Evolutionary conservation across 2,797 vertebrate species (phyloP).

Genomic region (Kryptolebias ocellatus): DNA sequence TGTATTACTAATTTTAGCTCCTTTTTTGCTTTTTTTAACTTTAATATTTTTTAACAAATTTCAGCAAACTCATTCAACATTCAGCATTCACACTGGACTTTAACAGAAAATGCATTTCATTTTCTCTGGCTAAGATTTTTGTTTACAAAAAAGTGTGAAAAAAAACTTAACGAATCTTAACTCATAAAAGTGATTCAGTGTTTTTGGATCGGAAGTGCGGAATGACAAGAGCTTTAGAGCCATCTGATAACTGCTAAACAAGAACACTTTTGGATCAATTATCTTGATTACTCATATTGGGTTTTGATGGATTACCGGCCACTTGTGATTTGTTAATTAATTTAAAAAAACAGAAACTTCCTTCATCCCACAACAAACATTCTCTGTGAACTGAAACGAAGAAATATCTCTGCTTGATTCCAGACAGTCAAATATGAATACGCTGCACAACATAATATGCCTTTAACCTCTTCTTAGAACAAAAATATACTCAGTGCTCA

Average conservation of each 20-base stretch:
- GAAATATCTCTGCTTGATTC: conserved; percentile 10
- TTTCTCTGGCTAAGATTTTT: no score
- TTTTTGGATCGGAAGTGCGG: conserved; percentile 38
- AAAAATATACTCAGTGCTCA: conserved; percentile 32
- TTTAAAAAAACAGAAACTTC: conserved; percentile 23
- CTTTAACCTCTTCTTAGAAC: neutral
- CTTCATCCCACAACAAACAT: neutral
- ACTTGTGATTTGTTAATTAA: conserved; percentile 49
- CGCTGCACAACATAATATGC: no score
- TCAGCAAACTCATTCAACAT: no score
- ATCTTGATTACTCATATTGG: conserved; percentile 30
- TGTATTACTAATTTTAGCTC: no score
- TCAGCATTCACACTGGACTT: no score
- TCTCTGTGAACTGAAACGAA: no score
- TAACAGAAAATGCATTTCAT: no score
- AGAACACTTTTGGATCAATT: conserved; percentile 58
- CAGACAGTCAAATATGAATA: conserved; percentile 5
- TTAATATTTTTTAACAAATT: no score
- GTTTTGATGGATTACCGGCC: conserved; percentile 62
- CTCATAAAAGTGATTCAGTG: neutral
- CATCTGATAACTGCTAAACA: conserved; percentile 71
- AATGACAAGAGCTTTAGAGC: conserved; percentile 27
- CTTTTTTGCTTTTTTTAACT: no score
- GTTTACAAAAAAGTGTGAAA: no score
- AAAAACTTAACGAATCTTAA: no score